These are phyloP conservation scores for Corbicula japonica DNA, from an alignment of 2,888 invertebrate genomes.

Conservation along the genomic window DNA sequence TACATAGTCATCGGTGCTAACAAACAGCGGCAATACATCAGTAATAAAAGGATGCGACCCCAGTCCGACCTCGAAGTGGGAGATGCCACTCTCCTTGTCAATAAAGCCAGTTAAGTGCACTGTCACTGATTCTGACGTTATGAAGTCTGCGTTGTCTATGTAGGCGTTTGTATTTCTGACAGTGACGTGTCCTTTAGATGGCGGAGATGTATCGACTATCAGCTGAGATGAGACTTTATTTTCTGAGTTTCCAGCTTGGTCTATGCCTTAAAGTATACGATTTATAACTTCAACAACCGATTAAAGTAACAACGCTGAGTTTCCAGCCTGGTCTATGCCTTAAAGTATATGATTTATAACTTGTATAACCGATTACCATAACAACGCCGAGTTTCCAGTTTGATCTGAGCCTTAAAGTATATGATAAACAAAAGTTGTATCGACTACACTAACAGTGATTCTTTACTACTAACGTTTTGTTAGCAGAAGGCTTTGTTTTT, in stretches of 20 bases:
- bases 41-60: conserved; percentile 2
- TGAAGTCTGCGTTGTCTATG: not conserved
- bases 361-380: too few species aligned
- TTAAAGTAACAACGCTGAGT: too few species aligned
- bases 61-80: conserved; percentile 19
- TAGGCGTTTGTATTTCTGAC: conserved; percentile 5
- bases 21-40: conserved; percentile 1
- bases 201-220: conserved; percentile 28
- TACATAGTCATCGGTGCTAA: not conserved
- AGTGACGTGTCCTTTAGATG: conserved; percentile 1
- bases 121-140: not conserved
- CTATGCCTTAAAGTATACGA: conserved; percentile 13
- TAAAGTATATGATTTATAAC: too few species aligned
- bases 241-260: conserved; percentile 20
- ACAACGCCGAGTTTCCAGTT: too few species aligned
- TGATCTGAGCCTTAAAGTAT: too few species aligned
- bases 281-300: not conserved
- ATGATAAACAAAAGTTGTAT: too few species aligned
- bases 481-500: too few species aligned
- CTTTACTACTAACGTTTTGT: too few species aligned
- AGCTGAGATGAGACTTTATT: conserved; percentile 3
- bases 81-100: conserved; percentile 43
- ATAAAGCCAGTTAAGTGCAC: conserved; percentile 4
- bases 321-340: too few species aligned
- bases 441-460: too few species aligned